Evolutionary conservation across 1,140 invertebrate genomes (phyloP).

Genomic region (Adoxophyes honmai): DNA sequence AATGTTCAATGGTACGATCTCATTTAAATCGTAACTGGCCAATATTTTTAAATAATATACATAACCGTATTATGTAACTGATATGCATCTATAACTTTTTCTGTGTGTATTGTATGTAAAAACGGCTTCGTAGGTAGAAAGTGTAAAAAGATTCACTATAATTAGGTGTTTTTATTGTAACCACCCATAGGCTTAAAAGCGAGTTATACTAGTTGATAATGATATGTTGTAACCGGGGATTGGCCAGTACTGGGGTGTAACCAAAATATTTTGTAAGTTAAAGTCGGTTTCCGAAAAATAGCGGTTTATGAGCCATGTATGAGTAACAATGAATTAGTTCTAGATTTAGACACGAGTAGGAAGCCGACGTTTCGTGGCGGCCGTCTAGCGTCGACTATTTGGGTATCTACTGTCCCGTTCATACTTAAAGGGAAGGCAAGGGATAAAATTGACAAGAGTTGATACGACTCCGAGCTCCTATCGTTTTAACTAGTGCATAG

Average conservation of each 20-base stretch:
- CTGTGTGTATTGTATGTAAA: slow-evolving; percentile 54
- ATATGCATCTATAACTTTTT: slow-evolving; percentile 34
- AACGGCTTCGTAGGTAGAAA: slow-evolving; percentile 54
- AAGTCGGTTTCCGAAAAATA: slow-evolving; percentile 2
- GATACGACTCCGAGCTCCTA: not conserved
- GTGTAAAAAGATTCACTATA: slow-evolving; percentile 40
- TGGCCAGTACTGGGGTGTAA: slow-evolving; percentile 17
- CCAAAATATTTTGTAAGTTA: not conserved
- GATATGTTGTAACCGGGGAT: slow-evolving; percentile 25
- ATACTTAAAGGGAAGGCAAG: no score
- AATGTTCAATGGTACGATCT: slow-evolving; percentile 34
- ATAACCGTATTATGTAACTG: slow-evolving; percentile 28
- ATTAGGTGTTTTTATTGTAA: slow-evolving; percentile 18
- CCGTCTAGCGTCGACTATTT: not conserved
- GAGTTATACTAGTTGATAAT: slow-evolving; percentile 5
- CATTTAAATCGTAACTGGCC: slow-evolving; percentile 33
- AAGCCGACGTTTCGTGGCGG: not conserved
- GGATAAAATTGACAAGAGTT: no score
- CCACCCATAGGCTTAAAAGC: slow-evolving; percentile 14
- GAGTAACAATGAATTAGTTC: slow-evolving; percentile 12
- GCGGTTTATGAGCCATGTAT: slow-evolving; percentile 1
- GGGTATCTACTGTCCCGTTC: no score
- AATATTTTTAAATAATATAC: slow-evolving; percentile 31
- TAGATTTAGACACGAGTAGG: not conserved
- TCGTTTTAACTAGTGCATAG: not conserved